Evolutionary conservation across 53 echinoderm and acorn worm genomes (phyloP).

Genomic region (Mesocentrotus franciscanus): DNA sequence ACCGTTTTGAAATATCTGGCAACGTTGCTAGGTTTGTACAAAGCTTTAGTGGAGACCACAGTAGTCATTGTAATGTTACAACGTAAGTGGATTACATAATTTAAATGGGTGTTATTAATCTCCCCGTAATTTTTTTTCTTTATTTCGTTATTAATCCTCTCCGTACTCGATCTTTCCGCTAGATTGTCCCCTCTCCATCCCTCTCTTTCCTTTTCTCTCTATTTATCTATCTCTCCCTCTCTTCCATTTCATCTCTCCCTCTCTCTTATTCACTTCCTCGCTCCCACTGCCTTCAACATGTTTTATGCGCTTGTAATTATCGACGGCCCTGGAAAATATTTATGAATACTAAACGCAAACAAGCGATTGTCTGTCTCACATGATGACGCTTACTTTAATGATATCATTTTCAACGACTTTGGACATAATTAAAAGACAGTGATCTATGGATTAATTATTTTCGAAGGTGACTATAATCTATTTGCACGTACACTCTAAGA

Average conservation of each 20-base stretch:
- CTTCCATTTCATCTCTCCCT: neutral
- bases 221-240: neutral
- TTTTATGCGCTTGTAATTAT: neutral
- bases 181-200: neutral
- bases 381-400: neutral
- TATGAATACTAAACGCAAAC: neutral
- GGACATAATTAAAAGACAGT: neutral
- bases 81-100: conserved; percentile 2
- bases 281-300: neutral
- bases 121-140: neutral
- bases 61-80: neutral
- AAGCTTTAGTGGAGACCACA: neutral
- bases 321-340: neutral
- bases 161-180: neutral
- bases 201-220: neutral
- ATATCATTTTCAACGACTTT: neutral
- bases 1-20: neutral
- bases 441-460: neutral
- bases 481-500: no score
- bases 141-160: neutral
- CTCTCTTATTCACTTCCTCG: neutral
- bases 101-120: conserved; percentile 12
- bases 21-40: neutral
- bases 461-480: neutral
- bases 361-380: neutral